Conservation (phyloP, 2,888 invertebrate species). For the Polyploca ridens region DNA sequence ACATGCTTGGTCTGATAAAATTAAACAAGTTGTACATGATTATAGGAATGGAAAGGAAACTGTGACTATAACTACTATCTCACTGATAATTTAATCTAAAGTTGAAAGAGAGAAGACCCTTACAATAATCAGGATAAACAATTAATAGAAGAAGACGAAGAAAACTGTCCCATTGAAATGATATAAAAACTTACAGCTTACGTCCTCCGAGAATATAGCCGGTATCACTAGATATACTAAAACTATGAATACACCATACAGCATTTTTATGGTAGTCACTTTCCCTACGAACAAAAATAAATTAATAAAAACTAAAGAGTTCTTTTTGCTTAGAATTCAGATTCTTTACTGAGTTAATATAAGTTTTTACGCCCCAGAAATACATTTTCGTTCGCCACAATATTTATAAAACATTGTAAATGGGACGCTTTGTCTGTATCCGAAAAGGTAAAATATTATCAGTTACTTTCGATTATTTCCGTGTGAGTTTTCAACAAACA, state of each 20-base stretch:
- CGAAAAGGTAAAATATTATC: slow-evolving; percentile 65
- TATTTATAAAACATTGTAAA: slow-evolving; percentile 70
- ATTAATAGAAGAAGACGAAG: slow-evolving; percentile 6
- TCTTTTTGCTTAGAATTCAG: slow-evolving; percentile 15
- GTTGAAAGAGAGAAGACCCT: background rate
- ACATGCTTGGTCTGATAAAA: slow-evolving; percentile 73
- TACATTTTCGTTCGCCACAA: slow-evolving; percentile 51
- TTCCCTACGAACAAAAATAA: slow-evolving; percentile 28
- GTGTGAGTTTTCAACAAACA: slow-evolving; percentile 55
- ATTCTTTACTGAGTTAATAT: slow-evolving; percentile 19
- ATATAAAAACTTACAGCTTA: slow-evolving; percentile 68
- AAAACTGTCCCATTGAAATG: background rate
- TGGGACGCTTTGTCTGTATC: slow-evolving; percentile 48
- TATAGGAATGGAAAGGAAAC: too few species aligned
- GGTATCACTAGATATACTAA: slow-evolving; percentile 53
- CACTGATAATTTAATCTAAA: background rate
- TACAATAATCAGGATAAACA: background rate
- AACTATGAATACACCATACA: slow-evolving; percentile 49
- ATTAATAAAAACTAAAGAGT: slow-evolving; percentile 1
- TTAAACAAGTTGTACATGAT: background rate
- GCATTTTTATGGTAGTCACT: slow-evolving; percentile 49
- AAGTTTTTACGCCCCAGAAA: slow-evolving; percentile 49
- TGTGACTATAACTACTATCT: too few species aligned
- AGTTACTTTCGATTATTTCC: slow-evolving; percentile 47
- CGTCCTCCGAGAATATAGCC: slow-evolving; percentile 64